phyloP scores from a whole-genome alignment of 2,113 vertebrate genomes.

The Thamnophis sirtalis region DNA sequence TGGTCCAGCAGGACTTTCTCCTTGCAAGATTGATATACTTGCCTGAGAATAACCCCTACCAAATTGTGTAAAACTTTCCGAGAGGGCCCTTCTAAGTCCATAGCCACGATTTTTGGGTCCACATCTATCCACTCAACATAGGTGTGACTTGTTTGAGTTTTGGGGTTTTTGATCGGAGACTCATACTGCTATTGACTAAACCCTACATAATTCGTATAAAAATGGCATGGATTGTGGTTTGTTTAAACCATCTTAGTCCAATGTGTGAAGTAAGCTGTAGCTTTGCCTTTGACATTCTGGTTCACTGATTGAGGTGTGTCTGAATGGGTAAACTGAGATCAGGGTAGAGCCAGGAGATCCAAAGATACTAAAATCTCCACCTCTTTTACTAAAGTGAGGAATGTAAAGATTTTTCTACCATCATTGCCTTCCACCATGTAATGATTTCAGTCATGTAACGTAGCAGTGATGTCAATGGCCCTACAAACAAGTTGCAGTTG shows the following conservation, averaged over 20 bases:
- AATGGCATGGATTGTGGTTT: neutral
- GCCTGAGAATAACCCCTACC: neutral
- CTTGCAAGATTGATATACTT: neutral
- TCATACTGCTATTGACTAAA: neutral
- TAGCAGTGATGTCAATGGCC: neutral
- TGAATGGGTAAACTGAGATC: neutral
- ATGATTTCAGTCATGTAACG: neutral
- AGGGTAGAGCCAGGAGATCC: neutral
- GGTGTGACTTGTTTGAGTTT: neutral
- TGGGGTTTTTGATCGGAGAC: neutral
- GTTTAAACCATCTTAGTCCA: neutral
- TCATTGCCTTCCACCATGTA: neutral
- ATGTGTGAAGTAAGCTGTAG: neutral
- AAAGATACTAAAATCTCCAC: neutral
- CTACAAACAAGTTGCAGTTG: neutral
- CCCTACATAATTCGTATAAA: neutral
- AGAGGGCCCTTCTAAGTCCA: neutral
- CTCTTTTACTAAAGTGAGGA: neutral
- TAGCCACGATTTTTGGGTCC: neutral
- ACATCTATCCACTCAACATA: neutral
- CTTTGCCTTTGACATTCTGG: neutral
- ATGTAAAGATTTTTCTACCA: neutral
- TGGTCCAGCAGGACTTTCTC: neutral
- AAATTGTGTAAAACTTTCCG: neutral
- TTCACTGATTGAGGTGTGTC: neutral